Evolutionary conservation across 2,797 vertebrate species (phyloP), one percentile per base, ranked within the genome.

Genomic region (Carapus acus): DNA sequence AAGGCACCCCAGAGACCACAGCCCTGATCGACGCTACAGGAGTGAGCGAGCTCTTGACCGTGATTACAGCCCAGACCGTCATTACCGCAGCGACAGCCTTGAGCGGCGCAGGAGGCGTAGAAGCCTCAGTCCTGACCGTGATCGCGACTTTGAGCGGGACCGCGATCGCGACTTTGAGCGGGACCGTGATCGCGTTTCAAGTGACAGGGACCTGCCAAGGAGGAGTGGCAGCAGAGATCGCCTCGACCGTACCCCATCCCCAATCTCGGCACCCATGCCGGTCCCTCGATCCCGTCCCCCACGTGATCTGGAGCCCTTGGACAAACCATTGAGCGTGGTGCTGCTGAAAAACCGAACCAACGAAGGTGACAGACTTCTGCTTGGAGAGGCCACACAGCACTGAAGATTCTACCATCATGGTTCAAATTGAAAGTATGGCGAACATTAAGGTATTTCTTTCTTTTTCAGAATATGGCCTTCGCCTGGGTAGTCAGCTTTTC

Each of bases 401-500:
- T n/a, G n/a, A n/a, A n/a, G n/a, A n/a, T n/a, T n/a, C n/a, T n/a
- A n/a, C n/a, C n/a, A n/a, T n/a, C n/a, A n/a, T n/a, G n/a, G n/a
- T n/a, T n/a, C n/a, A n/a, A n/a, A n/a, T n/a, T n/a, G n/a, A n/a
- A n/a, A n/a, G n/a, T n/a, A n/a, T n/a, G n/a, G n/a, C n/a, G n/a
- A n/a, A n/a, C n/a, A n/a, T n/a, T n/a, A n/a, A n/a, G n/a, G n/a
- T n/a, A n/a, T n/a, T n/a, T 27, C 9, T 9, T 9, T 27, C n/a
- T 42, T 42, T 49, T 57, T 1, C 73, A 99, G 96, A 99, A 73
- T 99, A 97, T 11, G 96, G 96, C 6, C 92, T 99, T 53, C 91
- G 94, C 33, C 90, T 99, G 65, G 96, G 94, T 65, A 99, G 95
- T 76, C 96, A 98, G 81, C 93, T 99, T 73, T 99, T 98, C 84